These are phyloP conservation scores for Phlogophora meticulosa DNA, from an alignment of 2,888 invertebrate species.

Conservation along the genomic window DNA sequence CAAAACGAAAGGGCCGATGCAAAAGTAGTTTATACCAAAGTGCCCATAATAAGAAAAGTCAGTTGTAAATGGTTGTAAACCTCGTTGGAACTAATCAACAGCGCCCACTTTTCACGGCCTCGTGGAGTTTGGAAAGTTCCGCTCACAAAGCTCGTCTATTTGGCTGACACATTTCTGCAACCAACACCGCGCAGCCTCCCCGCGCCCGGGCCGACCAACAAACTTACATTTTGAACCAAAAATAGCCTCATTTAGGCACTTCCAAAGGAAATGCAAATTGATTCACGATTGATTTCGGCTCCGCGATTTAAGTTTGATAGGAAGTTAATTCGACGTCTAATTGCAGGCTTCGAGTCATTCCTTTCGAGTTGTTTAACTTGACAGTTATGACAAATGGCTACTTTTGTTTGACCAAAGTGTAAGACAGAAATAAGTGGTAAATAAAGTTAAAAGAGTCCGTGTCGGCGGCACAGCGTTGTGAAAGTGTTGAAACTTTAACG, in stretches of 20 bases:
- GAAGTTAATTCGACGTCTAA: conserved; percentile 44
- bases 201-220: neutral
- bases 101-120: conserved; percentile 56
- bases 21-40: conserved; percentile 55
- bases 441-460: conserved; percentile 25
- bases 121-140: conserved; percentile 54
- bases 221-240: conserved; percentile 39
- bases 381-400: conserved; percentile 33
- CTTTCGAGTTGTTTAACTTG: conserved; percentile 27
- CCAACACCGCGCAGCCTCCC: conserved; percentile 23
- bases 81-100: conserved; percentile 65
- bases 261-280: conserved; percentile 36
- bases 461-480: conserved; percentile 6
- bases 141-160: conserved; percentile 54
- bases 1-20: conserved; percentile 43
- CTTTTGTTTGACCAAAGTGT: conserved; percentile 10
- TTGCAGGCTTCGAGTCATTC: conserved; percentile 25
- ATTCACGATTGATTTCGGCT: conserved; percentile 33
- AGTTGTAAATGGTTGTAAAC: conserved; percentile 47
- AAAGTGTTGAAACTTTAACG: conserved; percentile 36
- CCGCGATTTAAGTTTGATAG: conserved; percentile 31
- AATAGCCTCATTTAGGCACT: conserved; percentile 43
- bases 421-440: conserved; percentile 2
- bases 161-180: conserved; percentile 54
- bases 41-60: conserved; percentile 52